A percentile compares a stretch with the other conserved stretches of the same genome.
These are phyloP conservation scores for Drosophila tani DNA, from an alignment of 1,140 invertebrate species.

Conservation along the genomic window DNA sequence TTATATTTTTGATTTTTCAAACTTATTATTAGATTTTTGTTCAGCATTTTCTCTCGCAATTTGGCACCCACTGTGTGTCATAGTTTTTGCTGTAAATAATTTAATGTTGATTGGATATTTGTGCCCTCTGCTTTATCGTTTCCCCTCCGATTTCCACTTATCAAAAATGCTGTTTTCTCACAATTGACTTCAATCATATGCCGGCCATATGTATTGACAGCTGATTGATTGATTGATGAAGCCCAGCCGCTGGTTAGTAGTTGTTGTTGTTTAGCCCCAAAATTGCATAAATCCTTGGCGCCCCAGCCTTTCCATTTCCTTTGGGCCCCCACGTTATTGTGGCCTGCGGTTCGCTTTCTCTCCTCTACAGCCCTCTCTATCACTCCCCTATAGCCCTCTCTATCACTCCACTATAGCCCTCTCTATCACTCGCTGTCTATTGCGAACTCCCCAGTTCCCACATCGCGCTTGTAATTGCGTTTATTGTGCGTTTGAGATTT, in stretches of 20 bases:
- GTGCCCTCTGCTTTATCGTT: slow-evolving; percentile 2
- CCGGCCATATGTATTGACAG: slow-evolving; percentile 47
- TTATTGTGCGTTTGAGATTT: slow-evolving; percentile 82
- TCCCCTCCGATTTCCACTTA: slow-evolving; percentile 48
- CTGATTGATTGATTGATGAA: slow-evolving; percentile 70
- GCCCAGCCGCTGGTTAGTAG: slow-evolving; percentile 10
- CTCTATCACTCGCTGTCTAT: background rate
- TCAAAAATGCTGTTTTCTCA: slow-evolving; percentile 65
- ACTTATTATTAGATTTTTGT: background rate
- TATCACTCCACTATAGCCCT: background rate
- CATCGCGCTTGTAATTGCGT: slow-evolving; percentile 69
- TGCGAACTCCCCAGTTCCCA: background rate
- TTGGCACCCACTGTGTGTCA: background rate
- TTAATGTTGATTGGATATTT: slow-evolving; percentile 47
- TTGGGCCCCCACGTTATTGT: slow-evolving; percentile 37
- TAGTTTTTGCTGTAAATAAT: slow-evolving; percentile 44
- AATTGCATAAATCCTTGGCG: slow-evolving; percentile 50
- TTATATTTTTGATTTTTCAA: no score
- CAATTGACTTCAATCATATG: slow-evolving; percentile 68
- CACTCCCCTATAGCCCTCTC: background rate
- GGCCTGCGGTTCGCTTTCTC: slow-evolving; percentile 50
- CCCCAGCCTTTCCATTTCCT: slow-evolving; percentile 66
- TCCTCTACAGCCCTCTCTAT: slow-evolving; percentile 2
- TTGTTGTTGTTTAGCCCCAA: slow-evolving; percentile 9
- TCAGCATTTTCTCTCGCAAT: background rate